Percentiles rank a stretch among this genome's conserved stretches.
Conservation (phyloP, 1,140 invertebrate species). For the Drosophila seguyi region DNA sequence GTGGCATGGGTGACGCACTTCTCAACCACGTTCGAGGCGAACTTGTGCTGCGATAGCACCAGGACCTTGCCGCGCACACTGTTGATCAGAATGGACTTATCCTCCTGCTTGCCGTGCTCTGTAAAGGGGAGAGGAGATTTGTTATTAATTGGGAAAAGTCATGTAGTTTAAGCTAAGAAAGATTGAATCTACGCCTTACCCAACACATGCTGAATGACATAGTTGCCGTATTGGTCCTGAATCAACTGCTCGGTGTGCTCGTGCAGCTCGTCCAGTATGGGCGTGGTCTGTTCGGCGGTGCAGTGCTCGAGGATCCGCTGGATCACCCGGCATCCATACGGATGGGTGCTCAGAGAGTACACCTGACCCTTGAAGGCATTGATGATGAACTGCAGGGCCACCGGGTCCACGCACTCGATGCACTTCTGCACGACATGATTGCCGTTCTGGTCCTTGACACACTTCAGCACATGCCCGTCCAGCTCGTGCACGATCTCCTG, state of each 20-base stretch:
- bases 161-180: too few relatives aligned
- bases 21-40: conserved; percentile 98
- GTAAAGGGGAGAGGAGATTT: conserved; percentile 14
- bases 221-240: conserved; percentile 99
- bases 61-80: conserved; percentile 98
- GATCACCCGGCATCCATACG: conserved; percentile 99
- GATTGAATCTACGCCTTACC: too few relatives aligned
- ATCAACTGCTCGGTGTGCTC: conserved; percentile 98
- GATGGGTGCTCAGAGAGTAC: conserved; percentile 98
- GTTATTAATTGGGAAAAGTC: neutral
- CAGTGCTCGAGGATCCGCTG: conserved; percentile 99
- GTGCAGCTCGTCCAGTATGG: conserved; percentile 98
- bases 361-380: conserved; percentile 99
- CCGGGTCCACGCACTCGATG: conserved; percentile 99
- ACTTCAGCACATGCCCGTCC: conserved; percentile 98
- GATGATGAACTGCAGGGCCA: conserved; percentile 98
- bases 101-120: conserved; percentile 96
- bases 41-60: conserved; percentile 98
- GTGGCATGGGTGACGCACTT: conserved; percentile 97
- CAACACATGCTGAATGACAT: conserved; percentile 99
- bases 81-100: conserved; percentile 97
- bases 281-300: conserved; percentile 97
- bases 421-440: conserved; percentile 99
- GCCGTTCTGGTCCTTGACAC: conserved; percentile 99
- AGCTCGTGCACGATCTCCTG: conserved; percentile 98